Evolutionary conservation across 2,113 vertebrate species (phyloP), one percentile per base, ranked within the genome.

Genomic region (Lucifuga dentata): DNA sequence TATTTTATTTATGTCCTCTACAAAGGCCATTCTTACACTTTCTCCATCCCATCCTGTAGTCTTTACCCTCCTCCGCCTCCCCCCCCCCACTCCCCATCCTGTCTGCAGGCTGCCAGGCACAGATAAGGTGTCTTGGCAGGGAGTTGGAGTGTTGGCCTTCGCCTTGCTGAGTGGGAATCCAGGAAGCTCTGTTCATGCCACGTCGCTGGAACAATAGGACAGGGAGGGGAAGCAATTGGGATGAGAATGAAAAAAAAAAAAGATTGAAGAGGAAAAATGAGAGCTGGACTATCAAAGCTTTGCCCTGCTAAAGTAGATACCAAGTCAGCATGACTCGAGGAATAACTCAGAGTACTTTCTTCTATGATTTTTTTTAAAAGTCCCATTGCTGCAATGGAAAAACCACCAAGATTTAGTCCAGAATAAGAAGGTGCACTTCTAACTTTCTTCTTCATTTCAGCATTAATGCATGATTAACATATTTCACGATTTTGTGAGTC

Each of bases 111-210:
- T 92, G 91, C 80, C 72, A 78, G 73, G 49, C 72, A 36, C 68
- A 90, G 93, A 93, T 93, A 91, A 92, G 86, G 81, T 68, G 69
- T 84, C 87, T 89, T 90, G 88, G 88, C 88, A 86, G 71, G 43
- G 80, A 78, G 78, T 13, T 64, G 60, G 66, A 89, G 70, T 53
- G 57, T 78, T 71, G 86, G 89, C 90, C 81, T 90, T 89, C 67
- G 73, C 84, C 77, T 85, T 48, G 62, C 71, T 81, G 84, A 83
- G 81, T 68, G 78, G 76, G 81, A 91, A 86, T 86, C 83, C 82
- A 90, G 88, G 89, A 92, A 92, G 71, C 74, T 58, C 78, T 56
- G 80, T 86, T 85, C 74, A 78, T 36, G 61, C 64, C 76, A 67
- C 66, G 62, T 67, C 3, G 51, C 49, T 78, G 63, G 82, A 91